These are phyloP conservation scores for Zaprionus vittiger DNA, from an alignment of 1,140 invertebrate genomes.

Conservation along the genomic window DNA sequence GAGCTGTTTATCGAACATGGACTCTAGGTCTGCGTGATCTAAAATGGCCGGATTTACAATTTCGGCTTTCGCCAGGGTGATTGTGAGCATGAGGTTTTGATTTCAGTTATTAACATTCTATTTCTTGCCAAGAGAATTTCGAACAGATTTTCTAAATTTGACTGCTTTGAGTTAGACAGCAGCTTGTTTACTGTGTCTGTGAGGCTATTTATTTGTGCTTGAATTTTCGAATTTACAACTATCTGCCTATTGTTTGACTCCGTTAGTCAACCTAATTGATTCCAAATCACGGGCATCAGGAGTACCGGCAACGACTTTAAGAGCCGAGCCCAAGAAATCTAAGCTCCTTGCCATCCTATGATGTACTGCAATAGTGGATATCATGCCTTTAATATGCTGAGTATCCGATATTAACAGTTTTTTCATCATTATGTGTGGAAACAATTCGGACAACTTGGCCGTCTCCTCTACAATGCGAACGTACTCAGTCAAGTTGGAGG, in stretches of 20 bases:
- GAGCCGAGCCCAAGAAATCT: not conserved
- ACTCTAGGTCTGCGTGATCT: not conserved
- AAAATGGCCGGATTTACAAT: not conserved
- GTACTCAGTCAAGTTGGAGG: conserved; percentile 25
- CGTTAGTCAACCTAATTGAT: not conserved
- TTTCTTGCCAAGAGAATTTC: not conserved
- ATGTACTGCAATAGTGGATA: not conserved
- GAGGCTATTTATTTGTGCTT: not conserved
- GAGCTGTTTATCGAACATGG: not conserved
- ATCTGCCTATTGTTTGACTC: not conserved
- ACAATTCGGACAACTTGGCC: not conserved
- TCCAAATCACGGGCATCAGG: not conserved
- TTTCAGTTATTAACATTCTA: not conserved
- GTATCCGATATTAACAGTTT: not conserved
- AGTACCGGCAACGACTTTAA: conserved; percentile 5
- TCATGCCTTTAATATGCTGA: not conserved
- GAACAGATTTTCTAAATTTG: not conserved
- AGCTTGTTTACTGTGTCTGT: not conserved
- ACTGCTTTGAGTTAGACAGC: not conserved
- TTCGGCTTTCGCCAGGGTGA: not conserved
- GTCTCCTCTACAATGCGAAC: conserved; percentile 24
- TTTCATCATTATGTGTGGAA: not conserved
- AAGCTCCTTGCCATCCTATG: not conserved
- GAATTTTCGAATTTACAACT: not conserved
- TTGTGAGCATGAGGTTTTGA: not conserved